Base-by-base conservation (phyloP, 2,797 vertebrate genomes). In the Pseudochromis fuscus region DNA sequence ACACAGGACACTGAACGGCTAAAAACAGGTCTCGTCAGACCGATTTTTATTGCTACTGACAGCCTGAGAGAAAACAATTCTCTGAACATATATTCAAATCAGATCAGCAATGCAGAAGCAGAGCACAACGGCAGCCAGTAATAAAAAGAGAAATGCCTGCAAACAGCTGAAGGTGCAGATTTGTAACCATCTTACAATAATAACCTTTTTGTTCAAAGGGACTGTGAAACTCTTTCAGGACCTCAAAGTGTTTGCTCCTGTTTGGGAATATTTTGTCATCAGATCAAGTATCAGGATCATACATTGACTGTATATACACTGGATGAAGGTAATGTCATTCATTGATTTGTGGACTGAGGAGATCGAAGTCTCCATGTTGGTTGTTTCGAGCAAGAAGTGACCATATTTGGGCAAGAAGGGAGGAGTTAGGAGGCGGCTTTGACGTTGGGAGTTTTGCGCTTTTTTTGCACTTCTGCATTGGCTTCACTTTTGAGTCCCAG, bases 81-180 rank as follows among this genome's bases (percentile, higher is more conserved):
- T 27, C 42, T 24, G 25, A 59, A 33, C 27, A 38, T 52, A 62
- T 35, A 67, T 78, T 70, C 30, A 67, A 52, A 63, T 72, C 61
- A 25, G 46, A 70, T 30, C 13, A 19, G 61, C 37, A 61, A 59
- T 15, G 56, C 57, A 31, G 59, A 59, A 37, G 23, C 44, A 21
- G 24, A 69, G 42, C 23, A 49, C 58, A 64, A n/a, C 48, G 51
- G n/a, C 5, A 9, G 23, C 28, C 9, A 31, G 25, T 2, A 2
- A 33, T 9, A 9, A 51, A 30, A 31, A 27, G 12, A 49, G 21
- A 59, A 65, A 64, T 37, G 40, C 38, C 28, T 12, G 15, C 28
- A 51, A 56, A 40, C 31, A 33, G 19, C 23, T 48, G 63, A 7
- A 16, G 25, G 13, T 27, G 25, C 7, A n/a, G 21, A 51, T 37